These are phyloP conservation scores for Poecilia gillii DNA, from an alignment of 2,797 vertebrate species.

Conservation along the genomic window DNA sequence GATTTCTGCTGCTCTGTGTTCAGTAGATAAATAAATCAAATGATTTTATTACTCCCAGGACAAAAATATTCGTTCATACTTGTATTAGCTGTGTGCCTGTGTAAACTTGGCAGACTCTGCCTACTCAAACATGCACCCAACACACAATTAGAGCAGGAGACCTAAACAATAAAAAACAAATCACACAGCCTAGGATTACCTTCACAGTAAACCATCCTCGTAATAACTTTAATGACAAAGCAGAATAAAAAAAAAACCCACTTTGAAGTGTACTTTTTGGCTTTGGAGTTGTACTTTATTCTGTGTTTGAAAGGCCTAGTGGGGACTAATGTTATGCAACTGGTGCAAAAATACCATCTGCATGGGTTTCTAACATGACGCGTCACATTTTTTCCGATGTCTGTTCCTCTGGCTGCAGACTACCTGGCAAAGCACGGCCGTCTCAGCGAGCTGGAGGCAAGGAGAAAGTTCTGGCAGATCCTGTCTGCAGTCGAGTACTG, in stretches of 20 bases:
- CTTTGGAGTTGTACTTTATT: conserved; percentile 11
- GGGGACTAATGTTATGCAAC: conserved; percentile 23
- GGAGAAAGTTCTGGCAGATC: conserved; percentile 99
- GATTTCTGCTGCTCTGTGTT: conserved; percentile 5
- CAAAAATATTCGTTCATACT: conserved; percentile 24
- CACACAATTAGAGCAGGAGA: conserved; percentile 13
- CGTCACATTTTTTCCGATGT: conserved; percentile 24
- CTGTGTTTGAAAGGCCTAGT: conserved; percentile 18
- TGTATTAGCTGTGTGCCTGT: conserved; percentile 24
- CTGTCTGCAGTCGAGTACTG: conserved; percentile 96
- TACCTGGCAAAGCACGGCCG: conserved; percentile 96
- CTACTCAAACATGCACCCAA: conserved; percentile 14
- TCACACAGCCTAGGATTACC: conserved; percentile 38
- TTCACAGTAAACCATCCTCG: conserved; percentile 44
- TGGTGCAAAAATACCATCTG: conserved; percentile 28
- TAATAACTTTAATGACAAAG: conserved; percentile 26
- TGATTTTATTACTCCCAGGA: conserved; percentile 25
- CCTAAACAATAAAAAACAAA: conserved; percentile 33
- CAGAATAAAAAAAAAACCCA: conserved; percentile 23
- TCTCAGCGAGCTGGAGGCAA: conserved; percentile 92
- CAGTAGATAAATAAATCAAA: conserved; percentile 34
- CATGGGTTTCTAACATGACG: conserved; percentile 23
- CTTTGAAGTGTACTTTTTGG: conserved; percentile 14
- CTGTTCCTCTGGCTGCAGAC: conserved; percentile 78
- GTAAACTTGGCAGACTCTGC: conserved; percentile 15